phyloP scores from a whole-genome alignment of 1,140 invertebrate genomes.

The Sminthurinus signatus region DNA sequence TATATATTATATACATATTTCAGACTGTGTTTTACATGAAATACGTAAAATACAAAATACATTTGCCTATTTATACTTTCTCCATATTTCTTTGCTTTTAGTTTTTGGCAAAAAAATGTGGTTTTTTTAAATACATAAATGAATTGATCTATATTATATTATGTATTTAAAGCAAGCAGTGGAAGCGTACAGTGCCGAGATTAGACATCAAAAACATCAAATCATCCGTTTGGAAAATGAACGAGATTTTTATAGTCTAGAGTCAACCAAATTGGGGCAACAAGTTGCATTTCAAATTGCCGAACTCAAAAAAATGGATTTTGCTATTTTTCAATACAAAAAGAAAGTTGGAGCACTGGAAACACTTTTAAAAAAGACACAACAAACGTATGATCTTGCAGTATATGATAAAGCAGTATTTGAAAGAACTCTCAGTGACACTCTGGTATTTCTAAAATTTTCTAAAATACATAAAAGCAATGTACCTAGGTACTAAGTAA shows the following conservation, averaged over 20 bases:
- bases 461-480: no score
- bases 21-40: no score
- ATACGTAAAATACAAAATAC: no score
- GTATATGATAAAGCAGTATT: conserved; percentile 24
- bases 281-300: conserved; percentile 23
- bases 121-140: not conserved
- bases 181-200: conserved; percentile 18
- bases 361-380: conserved; percentile 21
- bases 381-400: conserved; percentile 19
- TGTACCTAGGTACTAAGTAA: no score
- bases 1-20: no score
- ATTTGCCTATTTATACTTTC: no score
- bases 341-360: conserved; percentile 25
- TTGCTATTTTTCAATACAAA: conserved; percentile 21
- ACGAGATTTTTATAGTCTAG: conserved; percentile 31
- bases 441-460: conserved; percentile 5
- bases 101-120: not conserved
- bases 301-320: conserved; percentile 24
- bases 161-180: conserved; percentile 11
- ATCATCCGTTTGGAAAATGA: conserved; percentile 27
- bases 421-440: conserved; percentile 21
- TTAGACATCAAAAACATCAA: conserved; percentile 9
- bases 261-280: conserved; percentile 28
- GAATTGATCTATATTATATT: not conserved
- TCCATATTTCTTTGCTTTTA: no score